Base-by-base conservation (phyloP, 2,888 invertebrate species). In the Spodoptera littoralis region DNA sequence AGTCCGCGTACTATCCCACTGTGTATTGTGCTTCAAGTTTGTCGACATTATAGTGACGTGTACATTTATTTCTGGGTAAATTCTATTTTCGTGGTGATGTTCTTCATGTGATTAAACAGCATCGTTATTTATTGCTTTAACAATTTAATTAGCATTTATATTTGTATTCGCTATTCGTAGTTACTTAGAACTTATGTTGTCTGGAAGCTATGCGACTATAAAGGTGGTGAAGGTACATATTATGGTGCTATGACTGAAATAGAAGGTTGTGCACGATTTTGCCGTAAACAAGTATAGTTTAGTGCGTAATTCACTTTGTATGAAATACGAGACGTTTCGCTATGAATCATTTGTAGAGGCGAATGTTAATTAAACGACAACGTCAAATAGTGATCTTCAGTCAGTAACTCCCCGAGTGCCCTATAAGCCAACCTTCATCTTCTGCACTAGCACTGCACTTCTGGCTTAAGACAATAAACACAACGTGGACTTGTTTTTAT, bases 81-180 rank as follows among this genome's bases (percentile, higher is more conserved):
- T 83, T 89, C 91, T 92, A 92, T 92, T 91, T 90, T 84, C 69
- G 88, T 88, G 82, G 87, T 88, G 83, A 82, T 88, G 84, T 84
- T 88, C 85, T 87, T 81, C 75, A 85, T 87, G 88, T 90, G 88
- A 88, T 88, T 91, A 90, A 88, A 88, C 86, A 88, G 83, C 82
- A 81, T 84, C 82, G 84, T 88, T 85, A 85, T 87, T 82, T 81
- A 78, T 80, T 78, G 61, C 70, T 77, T 76, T 65, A 80, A 66
- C 62, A 58, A 48, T 70, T 75, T 73, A 62, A 80, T 77, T 83
- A 72, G 72, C 63, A 73, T 81, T 64, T 67, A 71, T 58, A 66
- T 60, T 58, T 60, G 68, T 62, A 69, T 71, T 64, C 70, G 47
- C n/a, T 49, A 11, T 51, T 24, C 46, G 56, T 49, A 53, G 63